Base-by-base conservation (phyloP, 2,888 invertebrate species). In the Coecobrya sp. region DNA sequence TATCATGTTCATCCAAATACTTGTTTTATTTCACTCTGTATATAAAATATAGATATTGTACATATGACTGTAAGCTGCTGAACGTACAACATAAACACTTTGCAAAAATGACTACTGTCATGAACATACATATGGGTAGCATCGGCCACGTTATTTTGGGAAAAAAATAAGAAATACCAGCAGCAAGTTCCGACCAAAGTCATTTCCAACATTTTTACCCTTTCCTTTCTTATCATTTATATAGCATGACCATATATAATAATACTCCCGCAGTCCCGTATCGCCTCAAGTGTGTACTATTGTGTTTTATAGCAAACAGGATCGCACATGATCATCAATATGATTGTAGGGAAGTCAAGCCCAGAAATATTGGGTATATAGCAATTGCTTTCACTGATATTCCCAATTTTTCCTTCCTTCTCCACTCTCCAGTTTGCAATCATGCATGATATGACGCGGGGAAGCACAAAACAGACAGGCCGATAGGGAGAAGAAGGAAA, bases 51-150 rank as follows among this genome's bases (percentile, higher is more conserved):
- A n/a, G n/a, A n/a, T 55, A 2, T 65, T 65, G 65, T 27, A 22
- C 11, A 65, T 13, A 65, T 27, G 25, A 3, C 1, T 5, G 8
- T 10, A 27, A 65, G 11, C 11, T 0, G 5, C 25, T 5, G 65
- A 11, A 25, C 25, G 4, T 13, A 5, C 65, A 25, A 65, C 25
- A 65, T 13, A 65, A 65, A 27, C 65, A 65, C 65, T 65, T 27
- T 27, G n/a, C 30, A 36, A 70, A 70, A 36, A 70, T 70, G 0
- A 36, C 70, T 36, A 70, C 79, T 79, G 79, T 79, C 79, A 79
- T 27, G 16, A 79, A 27, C 79, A 79, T 79, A 52, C 79, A 73
- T 42, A n/a, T n/a, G n/a, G n/a, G 70, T 70, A 70, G 27, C 36
- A 36, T 70, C 30, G 1, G 36, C 36, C 36, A n/a, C n/a, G n/a